A percentile compares a stretch with the other conserved stretches of the same genome.
Conservation (phyloP, 92 coral and sea anemone species). For the Pocillopora meandrina region DNA sequence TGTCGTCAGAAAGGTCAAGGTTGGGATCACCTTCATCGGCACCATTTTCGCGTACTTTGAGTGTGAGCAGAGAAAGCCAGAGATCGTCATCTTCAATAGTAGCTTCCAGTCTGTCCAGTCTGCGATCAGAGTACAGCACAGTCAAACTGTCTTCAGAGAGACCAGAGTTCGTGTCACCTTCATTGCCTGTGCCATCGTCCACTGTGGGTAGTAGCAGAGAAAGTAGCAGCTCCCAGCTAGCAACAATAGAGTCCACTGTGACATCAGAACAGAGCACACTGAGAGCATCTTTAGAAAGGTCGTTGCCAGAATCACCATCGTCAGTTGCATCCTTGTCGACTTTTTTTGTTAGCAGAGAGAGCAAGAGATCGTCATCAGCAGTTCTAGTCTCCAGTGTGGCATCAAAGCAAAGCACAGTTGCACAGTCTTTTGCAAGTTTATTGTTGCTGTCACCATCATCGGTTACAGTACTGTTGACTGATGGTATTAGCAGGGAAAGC, state of each 20-base stretch:
- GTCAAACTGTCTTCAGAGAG: not conserved
- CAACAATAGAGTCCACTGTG: not conserved
- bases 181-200: not conserved
- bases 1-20: too few species aligned
- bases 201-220: not conserved
- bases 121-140: not conserved
- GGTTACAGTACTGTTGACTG: too few species aligned
- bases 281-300: not conserved
- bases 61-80: not conserved
- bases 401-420: too few species aligned
- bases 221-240: not conserved
- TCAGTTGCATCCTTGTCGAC: too few species aligned
- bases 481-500: too few species aligned
- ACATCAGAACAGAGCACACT: not conserved
- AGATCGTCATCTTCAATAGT: conserved; percentile 2
- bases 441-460: too few species aligned
- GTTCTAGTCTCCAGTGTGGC: too few species aligned
- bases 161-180: not conserved
- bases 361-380: too few species aligned
- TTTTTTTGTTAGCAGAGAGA: too few species aligned
- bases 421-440: too few species aligned
- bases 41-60: not conserved
- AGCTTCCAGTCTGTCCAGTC: not conserved
- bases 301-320: not conserved
- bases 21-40: not conserved